Percentiles rank a stretch among this genome's conserved stretches.
phyloP scores from a whole-genome alignment of 2,797 vertebrate species.

The Otolemur crassicaudatus region DNA sequence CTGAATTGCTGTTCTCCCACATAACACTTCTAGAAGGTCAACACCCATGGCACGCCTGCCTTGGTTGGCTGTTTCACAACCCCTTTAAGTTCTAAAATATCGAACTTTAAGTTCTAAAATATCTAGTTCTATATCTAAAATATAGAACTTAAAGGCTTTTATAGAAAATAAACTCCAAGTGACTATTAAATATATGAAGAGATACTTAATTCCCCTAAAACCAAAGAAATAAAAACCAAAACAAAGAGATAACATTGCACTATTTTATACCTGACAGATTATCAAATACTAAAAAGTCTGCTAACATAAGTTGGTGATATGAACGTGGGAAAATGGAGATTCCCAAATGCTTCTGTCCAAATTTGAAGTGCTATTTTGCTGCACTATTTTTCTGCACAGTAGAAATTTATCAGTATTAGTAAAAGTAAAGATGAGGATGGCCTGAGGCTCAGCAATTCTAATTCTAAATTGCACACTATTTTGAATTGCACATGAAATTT shows the following conservation, averaged over 20 bases:
- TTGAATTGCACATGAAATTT: too few species aligned
- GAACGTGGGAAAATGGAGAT: neutral
- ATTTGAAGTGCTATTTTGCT: conserved; percentile 14
- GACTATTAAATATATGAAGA: neutral
- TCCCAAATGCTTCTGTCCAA: neutral
- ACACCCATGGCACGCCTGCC: neutral
- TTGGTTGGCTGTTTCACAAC: neutral
- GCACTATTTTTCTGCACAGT: neutral
- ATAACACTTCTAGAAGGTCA: neutral
- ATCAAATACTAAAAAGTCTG: neutral
- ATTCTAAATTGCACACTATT: too few species aligned
- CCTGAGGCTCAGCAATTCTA: neutral
- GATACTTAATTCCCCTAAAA: neutral
- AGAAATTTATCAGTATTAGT: conserved; percentile 3
- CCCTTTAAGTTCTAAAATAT: conserved; percentile 29
- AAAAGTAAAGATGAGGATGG: neutral
- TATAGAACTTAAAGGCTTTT: neutral
- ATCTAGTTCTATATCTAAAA: neutral
- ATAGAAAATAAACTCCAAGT: conserved; percentile 35
- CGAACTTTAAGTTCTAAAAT: conserved; percentile 46
- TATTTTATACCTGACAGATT: neutral
- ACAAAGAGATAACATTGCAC: neutral
- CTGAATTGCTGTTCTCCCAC: neutral
- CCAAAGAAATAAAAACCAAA: conserved; percentile 57
- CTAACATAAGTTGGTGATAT: neutral